These are phyloP conservation scores for Alectura lathami DNA, from an alignment of 2,113 vertebrate genomes.

Conservation along the genomic window DNA sequence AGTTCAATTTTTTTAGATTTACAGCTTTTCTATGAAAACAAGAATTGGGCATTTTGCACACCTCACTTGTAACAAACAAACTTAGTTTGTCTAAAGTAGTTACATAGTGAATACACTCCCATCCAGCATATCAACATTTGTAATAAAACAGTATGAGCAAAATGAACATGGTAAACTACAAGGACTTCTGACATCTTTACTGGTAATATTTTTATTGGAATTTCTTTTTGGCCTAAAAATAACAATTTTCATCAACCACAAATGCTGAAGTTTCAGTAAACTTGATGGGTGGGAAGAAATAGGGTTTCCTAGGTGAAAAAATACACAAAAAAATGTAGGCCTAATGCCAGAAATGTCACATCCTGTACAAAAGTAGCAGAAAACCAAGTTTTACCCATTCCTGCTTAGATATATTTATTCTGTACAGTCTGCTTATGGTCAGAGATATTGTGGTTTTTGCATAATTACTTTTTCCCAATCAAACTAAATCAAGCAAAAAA, in stretches of 20 bases:
- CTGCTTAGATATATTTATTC: constrained; percentile 17
- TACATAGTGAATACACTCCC: neutral
- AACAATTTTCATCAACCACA: neutral
- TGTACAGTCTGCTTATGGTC: constrained; percentile 18
- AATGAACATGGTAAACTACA: neutral
- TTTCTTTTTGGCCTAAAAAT: neutral
- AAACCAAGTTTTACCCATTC: constrained; percentile 34
- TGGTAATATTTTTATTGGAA: neutral
- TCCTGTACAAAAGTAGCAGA: constrained; percentile 7
- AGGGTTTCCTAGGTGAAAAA: constrained; percentile 50
- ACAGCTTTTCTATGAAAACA: neutral
- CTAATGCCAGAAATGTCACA: neutral
- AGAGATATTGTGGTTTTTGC: constrained; percentile 23
- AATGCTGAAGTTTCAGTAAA: constrained; percentile 23
- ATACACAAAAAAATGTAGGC: constrained; percentile 14
- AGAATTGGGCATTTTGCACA: neutral
- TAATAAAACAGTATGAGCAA: neutral
- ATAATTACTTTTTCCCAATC: constrained; percentile 47
- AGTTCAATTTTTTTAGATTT: neutral
- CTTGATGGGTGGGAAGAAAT: constrained; percentile 1
- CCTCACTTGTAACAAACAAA: neutral
- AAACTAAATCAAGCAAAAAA: constrained; percentile 28
- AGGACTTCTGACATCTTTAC: neutral
- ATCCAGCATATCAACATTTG: neutral
- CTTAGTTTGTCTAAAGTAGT: neutral